Evolutionary conservation across 2,888 invertebrate genomes (phyloP).

Genomic region (Drosophila suboccidentalis): DNA sequence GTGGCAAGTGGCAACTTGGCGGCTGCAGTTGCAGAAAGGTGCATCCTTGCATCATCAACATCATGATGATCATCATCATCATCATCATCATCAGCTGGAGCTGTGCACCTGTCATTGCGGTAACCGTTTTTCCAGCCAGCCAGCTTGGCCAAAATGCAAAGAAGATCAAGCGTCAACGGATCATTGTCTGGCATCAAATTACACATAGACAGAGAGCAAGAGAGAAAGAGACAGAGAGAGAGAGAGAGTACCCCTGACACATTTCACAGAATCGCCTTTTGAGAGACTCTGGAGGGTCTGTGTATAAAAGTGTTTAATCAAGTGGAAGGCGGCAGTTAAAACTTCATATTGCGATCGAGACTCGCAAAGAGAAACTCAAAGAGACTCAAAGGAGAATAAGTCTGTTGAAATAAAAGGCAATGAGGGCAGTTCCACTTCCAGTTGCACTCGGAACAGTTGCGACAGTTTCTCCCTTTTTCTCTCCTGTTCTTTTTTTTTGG

Average conservation of each 20-base stretch:
- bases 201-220: constrained; percentile 35
- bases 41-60: constrained; percentile 73
- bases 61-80: constrained; percentile 23
- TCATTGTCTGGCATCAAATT: constrained; percentile 82
- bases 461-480: constrained; percentile 4
- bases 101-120: constrained; percentile 77
- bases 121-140: constrained; percentile 61
- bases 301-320: constrained; percentile 83
- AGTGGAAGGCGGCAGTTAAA: constrained; percentile 81
- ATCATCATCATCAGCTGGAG: constrained; percentile 29
- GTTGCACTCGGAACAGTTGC: constrained; percentile 25
- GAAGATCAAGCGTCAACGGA: constrained; percentile 78
- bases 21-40: constrained; percentile 72
- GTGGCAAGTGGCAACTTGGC: constrained; percentile 27
- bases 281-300: constrained; percentile 40
- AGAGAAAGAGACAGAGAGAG: not conserved
- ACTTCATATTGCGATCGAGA: constrained; percentile 39
- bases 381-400: not conserved
- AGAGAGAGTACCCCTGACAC: constrained; percentile 26
- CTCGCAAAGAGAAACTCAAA: constrained; percentile 1
- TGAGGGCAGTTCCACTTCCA: constrained; percentile 32
- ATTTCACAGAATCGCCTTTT: constrained; percentile 66
- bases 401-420: not conserved
- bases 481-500: constrained; percentile 6
- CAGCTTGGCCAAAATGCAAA: constrained; percentile 39